Base-by-base conservation (phyloP, 2,113 vertebrate genomes). In the Oncorhynchus gorbuscha region DNA sequence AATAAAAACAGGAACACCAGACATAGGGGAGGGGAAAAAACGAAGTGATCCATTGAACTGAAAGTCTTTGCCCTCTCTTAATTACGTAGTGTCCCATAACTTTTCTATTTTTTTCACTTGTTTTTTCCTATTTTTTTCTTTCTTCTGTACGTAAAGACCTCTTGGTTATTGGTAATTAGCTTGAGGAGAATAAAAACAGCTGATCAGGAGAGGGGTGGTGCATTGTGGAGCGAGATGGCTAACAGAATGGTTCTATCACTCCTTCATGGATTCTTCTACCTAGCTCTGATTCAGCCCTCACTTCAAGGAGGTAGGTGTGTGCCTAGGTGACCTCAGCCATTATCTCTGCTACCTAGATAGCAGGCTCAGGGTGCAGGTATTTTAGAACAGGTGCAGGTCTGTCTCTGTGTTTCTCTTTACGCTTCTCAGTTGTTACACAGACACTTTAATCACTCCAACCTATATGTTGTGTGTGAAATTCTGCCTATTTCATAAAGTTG, bases 171-270 rank as follows among this genome's bases (percentile, higher is more conserved):
- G 92, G 93, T 96, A 95, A 95, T 96, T 95, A 92, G 93, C 93
- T 92, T 89, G 90, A 84, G 92, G 93, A 93, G 96, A 95, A 97
- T 97, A 98, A 99, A 98, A 97, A 93, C 94, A 92, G 92, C 93
- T 85, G 93, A 91, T 93, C 79, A 88, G 88, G 90, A 92, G 92
- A 93, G 82, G 89, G 89, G 92, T 87, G 88, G 93, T 94, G 94
- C 95, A 97, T 95, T 98, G 92, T 93, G 94, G 87, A 93, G 93
- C 92, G 94, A 96, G 95, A 98, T 97, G 96, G 95, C 96, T 93
- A 90, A 89, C 94, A 93, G 93, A 94, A 93, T 92, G 91, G 90
- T 93, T 84, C 90, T 91, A 86, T 88, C 89, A 91, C 93, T 95
- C 87, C 88, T 95, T 78, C 94, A 90, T 66, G 94, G 95, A 93